Evolutionary conservation across 2,797 vertebrate species (phyloP).

Genomic region (Melanitta fusca): DNA sequence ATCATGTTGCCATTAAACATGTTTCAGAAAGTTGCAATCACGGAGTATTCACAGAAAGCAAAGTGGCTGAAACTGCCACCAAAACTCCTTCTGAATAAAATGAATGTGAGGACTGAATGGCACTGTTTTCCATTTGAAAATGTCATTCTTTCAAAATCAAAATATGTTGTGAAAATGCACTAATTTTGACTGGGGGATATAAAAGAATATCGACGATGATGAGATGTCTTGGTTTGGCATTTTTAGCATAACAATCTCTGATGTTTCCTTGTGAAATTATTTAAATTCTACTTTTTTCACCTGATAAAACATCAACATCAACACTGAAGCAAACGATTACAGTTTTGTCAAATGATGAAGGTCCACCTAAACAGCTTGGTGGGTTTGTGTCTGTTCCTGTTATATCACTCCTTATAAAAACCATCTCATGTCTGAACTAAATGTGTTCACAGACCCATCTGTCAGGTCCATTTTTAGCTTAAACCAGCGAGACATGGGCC

Average conservation of each 20-base stretch:
- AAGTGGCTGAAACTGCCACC: slow-evolving; percentile 1
- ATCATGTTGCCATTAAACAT: neutral
- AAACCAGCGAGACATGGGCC: neutral
- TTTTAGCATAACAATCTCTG: neutral
- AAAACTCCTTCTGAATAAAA: neutral
- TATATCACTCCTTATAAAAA: slow-evolving; percentile 37
- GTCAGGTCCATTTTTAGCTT: slow-evolving; percentile 41
- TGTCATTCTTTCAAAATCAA: neutral
- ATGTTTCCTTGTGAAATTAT: neutral
- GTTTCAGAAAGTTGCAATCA: slow-evolving; percentile 10
- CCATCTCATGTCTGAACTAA: slow-evolving; percentile 18
- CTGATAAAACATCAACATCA: neutral
- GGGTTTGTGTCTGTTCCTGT: neutral
- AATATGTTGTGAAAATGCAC: neutral
- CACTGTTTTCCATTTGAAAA: neutral
- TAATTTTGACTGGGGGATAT: neutral
- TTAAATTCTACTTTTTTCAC: neutral
- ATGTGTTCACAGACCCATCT: slow-evolving; percentile 57
- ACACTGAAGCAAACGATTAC: neutral
- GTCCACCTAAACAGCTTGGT: neutral
- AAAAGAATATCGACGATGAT: neutral
- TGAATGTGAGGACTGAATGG: neutral
- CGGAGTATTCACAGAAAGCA: neutral
- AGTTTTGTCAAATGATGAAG: neutral
- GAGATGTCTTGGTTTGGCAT: neutral